Evolutionary conservation across 2,888 invertebrate genomes (phyloP), one percentile per base, ranked within the genome.

Genomic region (Zhuqinia jingwanae): DNA sequence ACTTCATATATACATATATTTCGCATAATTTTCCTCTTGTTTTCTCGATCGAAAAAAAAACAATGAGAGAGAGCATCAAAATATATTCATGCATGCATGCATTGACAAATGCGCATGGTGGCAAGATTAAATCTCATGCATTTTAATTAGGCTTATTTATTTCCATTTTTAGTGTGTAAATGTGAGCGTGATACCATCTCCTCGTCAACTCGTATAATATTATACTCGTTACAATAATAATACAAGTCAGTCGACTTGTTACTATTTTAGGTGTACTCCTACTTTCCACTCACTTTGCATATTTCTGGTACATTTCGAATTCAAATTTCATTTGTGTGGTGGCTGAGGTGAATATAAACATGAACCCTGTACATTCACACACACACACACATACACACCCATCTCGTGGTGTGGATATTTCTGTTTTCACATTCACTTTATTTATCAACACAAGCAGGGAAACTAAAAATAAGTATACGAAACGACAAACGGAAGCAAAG

Each of bases 121-220:
- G 84, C 68, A 22, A 85, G 85, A 85, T 85, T 78, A 79, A 85
- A 85, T 79, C 89, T 89, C 89, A 89, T 89, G 89, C 87, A 89
- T 89, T 89, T 89, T 89, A 89, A 89, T 89, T 89, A 88, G 86
- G 65, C 68, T 83, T 81, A 87, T 76, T 68, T 65, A 84, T 84
- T 84, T 77, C 58, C 76, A 22, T 22, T 56, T 75, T 17, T 20
- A 13, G 3, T 6, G 3, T 36, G 36, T 36, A 8, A 36, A 36
- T 36, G 8, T 8, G 3, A 36, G 8, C 36, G 5, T 36, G 36
- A 6, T 36, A 36, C 36, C 8, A 36, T 36, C 3, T 36, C 36
- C 36, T 36, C 3, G 3, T 36, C 36, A 36, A 8, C n/a, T n/a
- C n/a, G n/a, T n/a, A n/a, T n/a, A n/a, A n/a, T n/a, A 36, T 6